Evolutionary conservation across 2,888 invertebrate genomes (phyloP).

Genomic region (Drosophila kokeensis): DNA sequence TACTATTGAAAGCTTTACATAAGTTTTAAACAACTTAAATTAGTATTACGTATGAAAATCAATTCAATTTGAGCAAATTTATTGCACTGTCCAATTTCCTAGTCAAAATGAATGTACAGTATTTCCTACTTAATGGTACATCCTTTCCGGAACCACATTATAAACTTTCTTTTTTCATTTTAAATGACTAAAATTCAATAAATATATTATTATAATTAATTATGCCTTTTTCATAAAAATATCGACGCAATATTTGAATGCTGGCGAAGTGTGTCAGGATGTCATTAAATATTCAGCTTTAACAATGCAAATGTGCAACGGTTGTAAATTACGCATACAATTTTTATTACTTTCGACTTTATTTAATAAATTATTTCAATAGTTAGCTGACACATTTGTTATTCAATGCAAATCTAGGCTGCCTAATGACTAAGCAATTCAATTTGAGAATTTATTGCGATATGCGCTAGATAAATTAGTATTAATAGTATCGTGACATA

Average conservation of each 20-base stretch:
- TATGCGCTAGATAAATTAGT: not conserved
- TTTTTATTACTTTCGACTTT: not conserved
- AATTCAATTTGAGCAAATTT: not conserved
- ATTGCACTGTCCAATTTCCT: not conserved
- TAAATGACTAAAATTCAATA: not conserved
- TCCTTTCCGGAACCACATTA: not conserved
- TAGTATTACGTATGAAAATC: not conserved
- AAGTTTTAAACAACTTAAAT: not conserved
- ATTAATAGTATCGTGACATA: not conserved
- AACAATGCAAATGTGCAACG: not conserved
- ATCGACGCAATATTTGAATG: not conserved
- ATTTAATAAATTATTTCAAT: not conserved
- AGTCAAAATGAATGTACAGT: not conserved
- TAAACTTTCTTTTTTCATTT: not conserved
- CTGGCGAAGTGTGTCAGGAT: not conserved
- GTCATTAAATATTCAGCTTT: not conserved
- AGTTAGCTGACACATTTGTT: not conserved
- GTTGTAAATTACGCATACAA: not conserved
- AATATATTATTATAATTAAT: not conserved
- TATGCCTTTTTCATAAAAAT: not conserved
- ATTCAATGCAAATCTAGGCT: not conserved
- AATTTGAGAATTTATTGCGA: not conserved
- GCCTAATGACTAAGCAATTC: not conserved
- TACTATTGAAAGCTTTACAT: not conserved
- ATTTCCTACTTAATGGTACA: not conserved